These are phyloP conservation scores for Gavia stellata DNA, from an alignment of 2,113 vertebrate genomes.

Conservation along the genomic window DNA sequence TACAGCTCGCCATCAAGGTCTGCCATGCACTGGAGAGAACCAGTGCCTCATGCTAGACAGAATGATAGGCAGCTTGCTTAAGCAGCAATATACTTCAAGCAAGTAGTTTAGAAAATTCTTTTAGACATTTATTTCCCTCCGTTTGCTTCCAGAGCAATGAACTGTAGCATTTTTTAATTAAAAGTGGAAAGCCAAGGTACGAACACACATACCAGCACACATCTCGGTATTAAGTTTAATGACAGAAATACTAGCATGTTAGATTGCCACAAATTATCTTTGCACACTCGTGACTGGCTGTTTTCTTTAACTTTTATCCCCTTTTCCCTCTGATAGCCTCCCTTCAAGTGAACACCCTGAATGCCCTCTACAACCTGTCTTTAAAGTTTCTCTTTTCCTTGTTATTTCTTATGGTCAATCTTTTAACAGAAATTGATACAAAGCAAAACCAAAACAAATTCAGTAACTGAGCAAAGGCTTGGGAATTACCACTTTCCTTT, in stretches of 20 bases:
- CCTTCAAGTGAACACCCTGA: neutral
- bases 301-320: neutral
- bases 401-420: neutral
- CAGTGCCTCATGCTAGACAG: neutral
- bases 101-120: constrained; percentile 37
- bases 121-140: constrained; percentile 14
- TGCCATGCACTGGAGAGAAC: constrained; percentile 33
- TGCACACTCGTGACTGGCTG: neutral
- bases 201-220: constrained; percentile 7
- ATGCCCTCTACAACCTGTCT: neutral
- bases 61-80: neutral
- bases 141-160: constrained; percentile 50
- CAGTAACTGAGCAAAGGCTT: neutral
- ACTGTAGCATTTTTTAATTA: constrained; percentile 49
- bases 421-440: neutral
- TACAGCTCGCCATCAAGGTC: neutral
- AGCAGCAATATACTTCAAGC: neutral
- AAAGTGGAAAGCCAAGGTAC: neutral
- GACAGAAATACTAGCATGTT: neutral
- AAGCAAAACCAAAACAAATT: neutral
- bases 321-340: neutral
- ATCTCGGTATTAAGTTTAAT: neutral
- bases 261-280: neutral
- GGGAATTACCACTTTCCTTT: neutral
- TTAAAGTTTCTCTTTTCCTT: neutral